These are phyloP conservation scores for Plagodis pulveraria DNA, from an alignment of 2,888 invertebrate genomes.

Conservation along the genomic window DNA sequence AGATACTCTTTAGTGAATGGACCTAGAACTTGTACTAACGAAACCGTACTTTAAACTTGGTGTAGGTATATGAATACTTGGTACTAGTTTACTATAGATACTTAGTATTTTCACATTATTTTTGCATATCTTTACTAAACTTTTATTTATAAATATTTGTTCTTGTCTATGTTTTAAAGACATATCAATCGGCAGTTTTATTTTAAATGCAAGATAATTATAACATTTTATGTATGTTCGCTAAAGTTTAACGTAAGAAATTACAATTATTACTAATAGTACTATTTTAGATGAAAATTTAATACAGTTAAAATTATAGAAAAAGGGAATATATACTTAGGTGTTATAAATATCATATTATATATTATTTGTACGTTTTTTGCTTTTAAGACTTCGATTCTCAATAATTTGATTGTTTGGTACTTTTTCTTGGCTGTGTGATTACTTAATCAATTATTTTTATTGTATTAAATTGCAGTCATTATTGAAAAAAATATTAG, in stretches of 20 bases:
- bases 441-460: conserved; percentile 55
- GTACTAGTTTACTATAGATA: conserved; percentile 30
- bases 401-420: conserved; percentile 35
- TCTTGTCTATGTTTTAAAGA: conserved; percentile 45
- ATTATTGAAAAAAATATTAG: conserved; percentile 25
- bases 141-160: conserved; percentile 36
- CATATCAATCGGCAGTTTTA: conserved; percentile 44
- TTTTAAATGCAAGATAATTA: neutral
- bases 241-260: conserved; percentile 19
- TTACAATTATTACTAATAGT: conserved; percentile 6
- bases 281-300: conserved; percentile 18
- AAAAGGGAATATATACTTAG: neutral
- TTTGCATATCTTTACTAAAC: conserved; percentile 2
- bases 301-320: conserved; percentile 6
- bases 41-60: conserved; percentile 88
- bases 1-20: conserved; percentile 93
- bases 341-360: neutral
- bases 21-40: conserved; percentile 92
- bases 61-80: conserved; percentile 37
- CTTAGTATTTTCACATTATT: neutral
- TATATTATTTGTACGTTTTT: conserved; percentile 18
- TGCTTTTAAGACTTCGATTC: conserved; percentile 31
- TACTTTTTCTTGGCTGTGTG: conserved; percentile 68
- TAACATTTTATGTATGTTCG: neutral
- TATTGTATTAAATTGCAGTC: conserved; percentile 29